A percentile compares a stretch with the other conserved stretches of the same genome.
These are phyloP conservation scores for Andrena cerasifolii DNA, from an alignment of 1,140 invertebrate genomes.

Conservation along the genomic window DNA sequence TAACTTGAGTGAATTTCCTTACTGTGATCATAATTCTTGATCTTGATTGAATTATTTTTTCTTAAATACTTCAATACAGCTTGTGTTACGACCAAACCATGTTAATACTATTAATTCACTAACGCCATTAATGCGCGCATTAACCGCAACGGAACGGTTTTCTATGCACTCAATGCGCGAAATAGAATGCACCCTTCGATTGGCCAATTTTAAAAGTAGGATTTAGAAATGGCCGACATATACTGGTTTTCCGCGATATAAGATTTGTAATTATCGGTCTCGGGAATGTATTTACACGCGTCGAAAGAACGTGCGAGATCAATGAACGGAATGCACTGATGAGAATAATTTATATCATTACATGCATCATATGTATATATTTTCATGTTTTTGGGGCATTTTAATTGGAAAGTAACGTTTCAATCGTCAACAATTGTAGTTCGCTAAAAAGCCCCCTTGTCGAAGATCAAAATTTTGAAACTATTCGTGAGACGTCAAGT, in stretches of 20 bases:
- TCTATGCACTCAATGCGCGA: no score
- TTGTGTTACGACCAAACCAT: no score
- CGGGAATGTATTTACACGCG: background rate
- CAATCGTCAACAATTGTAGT: background rate
- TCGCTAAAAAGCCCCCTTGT: background rate
- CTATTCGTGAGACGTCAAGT: background rate
- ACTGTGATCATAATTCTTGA: no score
- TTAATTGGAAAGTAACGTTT: background rate
- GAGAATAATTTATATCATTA: constrained; percentile 16
- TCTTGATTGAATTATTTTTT: no score
- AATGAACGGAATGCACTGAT: constrained; percentile 2
- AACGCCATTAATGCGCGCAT: no score
- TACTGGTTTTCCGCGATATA: constrained; percentile 10
- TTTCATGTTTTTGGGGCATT: background rate
- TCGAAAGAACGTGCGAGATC: background rate
- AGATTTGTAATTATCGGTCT: constrained; percentile 31
- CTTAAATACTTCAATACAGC: no score
- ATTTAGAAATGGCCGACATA: constrained; percentile 51
- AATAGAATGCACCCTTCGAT: no score
- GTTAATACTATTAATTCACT: no score
- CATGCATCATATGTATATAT: constrained; percentile 1
- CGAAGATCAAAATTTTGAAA: background rate
- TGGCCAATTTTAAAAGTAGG: constrained; percentile 45
- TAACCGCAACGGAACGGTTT: no score
- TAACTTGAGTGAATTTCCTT: no score